Conservation (phyloP, 1,140 invertebrate species). For the Drosophila hydei region DNA sequence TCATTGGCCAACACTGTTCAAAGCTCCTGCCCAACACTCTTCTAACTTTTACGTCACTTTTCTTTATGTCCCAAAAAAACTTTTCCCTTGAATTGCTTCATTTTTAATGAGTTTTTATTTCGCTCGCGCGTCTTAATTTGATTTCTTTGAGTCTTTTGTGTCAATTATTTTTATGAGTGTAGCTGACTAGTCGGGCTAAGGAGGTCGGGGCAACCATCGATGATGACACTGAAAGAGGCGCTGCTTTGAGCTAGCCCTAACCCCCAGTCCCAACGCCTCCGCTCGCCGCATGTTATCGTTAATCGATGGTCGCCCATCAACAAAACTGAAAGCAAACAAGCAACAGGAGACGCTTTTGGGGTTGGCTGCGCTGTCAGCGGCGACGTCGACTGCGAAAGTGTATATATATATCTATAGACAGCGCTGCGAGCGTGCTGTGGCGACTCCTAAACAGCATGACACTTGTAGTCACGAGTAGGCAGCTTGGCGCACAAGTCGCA, state of each 20-base stretch:
- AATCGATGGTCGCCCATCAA: conserved; percentile 78
- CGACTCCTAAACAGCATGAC: conserved; percentile 49
- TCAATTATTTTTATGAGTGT: conserved; percentile 46
- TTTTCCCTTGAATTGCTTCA: neutral
- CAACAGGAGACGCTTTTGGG: conserved; percentile 68
- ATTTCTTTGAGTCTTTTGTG: neutral
- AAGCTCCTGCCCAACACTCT: too few relatives aligned
- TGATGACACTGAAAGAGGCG: conserved; percentile 52
- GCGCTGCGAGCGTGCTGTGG: conserved; percentile 22
- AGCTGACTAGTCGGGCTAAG: conserved; percentile 26
- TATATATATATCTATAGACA: conserved; percentile 20
- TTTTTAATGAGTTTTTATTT: neutral
- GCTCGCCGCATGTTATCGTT: conserved; percentile 63
- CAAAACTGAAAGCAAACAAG: conserved; percentile 72
- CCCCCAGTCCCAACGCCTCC: neutral
- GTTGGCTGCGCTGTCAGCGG: conserved; percentile 30
- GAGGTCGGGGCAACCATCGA: conserved; percentile 28
- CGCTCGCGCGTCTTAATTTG: neutral
- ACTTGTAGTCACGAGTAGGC: conserved; percentile 52
- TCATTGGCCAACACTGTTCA: too few relatives aligned
- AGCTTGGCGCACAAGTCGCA: conserved; percentile 46
- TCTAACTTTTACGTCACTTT: neutral
- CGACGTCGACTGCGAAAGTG: conserved; percentile 23
- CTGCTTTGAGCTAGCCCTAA: neutral
- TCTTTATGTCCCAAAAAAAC: neutral